Evolutionary conservation across 2,113 vertebrate genomes (phyloP).

Genomic region (Cranoglanis bouderius): DNA sequence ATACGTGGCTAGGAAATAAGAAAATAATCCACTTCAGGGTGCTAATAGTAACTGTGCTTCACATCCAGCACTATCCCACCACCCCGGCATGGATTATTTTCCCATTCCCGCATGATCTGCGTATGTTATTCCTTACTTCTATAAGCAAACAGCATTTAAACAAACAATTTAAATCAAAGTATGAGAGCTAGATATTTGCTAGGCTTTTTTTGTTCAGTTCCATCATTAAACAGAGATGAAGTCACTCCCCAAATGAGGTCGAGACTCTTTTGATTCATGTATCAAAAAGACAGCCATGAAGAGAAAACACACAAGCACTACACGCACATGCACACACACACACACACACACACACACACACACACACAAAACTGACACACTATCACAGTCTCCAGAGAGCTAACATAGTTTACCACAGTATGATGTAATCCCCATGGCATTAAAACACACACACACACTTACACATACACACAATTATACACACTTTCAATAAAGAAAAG

Average conservation of each 20-base stretch:
- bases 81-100: neutral
- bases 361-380: conserved; percentile 23
- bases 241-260: conserved; percentile 31
- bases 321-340: conserved; percentile 28
- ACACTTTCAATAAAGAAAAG: conserved; percentile 52
- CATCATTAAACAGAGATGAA: conserved; percentile 34
- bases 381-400: conserved; percentile 39
- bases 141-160: conserved; percentile 2
- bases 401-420: conserved; percentile 43
- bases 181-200: neutral
- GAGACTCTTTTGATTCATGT: conserved; percentile 13
- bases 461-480: conserved; percentile 42
- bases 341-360: conserved; percentile 30
- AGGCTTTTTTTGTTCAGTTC: conserved; percentile 1
- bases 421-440: conserved; percentile 41
- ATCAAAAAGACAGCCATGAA: conserved; percentile 38
- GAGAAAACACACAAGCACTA: conserved; percentile 39
- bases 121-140: neutral
- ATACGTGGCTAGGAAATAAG: neutral
- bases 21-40: neutral
- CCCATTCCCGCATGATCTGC: neutral
- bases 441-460: conserved; percentile 29
- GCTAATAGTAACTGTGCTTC: neutral
- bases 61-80: neutral
- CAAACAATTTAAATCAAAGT: neutral